A percentile compares a stretch with the other conserved stretches of the same genome.
These are phyloP conservation scores for Drosophila lacicola DNA, from an alignment of 2,888 invertebrate species.

Conservation along the genomic window DNA sequence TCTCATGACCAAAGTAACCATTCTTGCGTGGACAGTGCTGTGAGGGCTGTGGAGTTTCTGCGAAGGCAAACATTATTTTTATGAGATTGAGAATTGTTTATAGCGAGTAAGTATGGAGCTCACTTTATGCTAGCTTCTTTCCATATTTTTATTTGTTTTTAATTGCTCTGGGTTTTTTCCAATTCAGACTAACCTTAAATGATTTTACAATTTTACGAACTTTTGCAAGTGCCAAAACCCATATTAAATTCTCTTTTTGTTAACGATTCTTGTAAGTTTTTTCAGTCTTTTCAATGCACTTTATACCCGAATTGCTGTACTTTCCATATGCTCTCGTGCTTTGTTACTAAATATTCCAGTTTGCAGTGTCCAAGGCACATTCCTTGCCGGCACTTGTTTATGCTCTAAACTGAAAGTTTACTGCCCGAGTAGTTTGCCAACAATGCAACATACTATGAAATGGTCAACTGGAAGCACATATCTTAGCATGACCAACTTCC, in stretches of 20 bases:
- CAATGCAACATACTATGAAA: slow-evolving; percentile 24
- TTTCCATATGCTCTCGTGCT: slow-evolving; percentile 6
- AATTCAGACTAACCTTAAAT: too few species aligned
- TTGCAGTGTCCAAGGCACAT: slow-evolving; percentile 25
- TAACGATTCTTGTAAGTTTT: not conserved
- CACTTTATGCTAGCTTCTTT: too few species aligned
- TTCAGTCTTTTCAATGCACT: not conserved
- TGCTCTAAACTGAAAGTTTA: slow-evolving; percentile 36
- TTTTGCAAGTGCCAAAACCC: too few species aligned
- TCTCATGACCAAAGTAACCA: slow-evolving; percentile 95
- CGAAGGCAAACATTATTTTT: slow-evolving; percentile 36
- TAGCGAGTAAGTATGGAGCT: too few species aligned
- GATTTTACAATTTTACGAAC: too few species aligned
- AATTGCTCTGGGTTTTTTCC: too few species aligned
- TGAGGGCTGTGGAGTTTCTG: slow-evolving; percentile 90
- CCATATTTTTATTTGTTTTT: too few species aligned
- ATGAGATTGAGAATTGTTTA: too few species aligned
- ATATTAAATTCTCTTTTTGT: too few species aligned
- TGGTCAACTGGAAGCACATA: slow-evolving; percentile 22
- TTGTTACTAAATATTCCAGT: slow-evolving; percentile 4
- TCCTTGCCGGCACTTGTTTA: slow-evolving; percentile 28
- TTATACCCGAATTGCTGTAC: not conserved
- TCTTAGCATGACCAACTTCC: slow-evolving; percentile 23
- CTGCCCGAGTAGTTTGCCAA: slow-evolving; percentile 41
- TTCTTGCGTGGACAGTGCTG: slow-evolving; percentile 92